These are phyloP conservation scores for Polypterus bichir DNA, from an alignment of 2,113 vertebrate genomes.

Conservation along the genomic window DNA sequence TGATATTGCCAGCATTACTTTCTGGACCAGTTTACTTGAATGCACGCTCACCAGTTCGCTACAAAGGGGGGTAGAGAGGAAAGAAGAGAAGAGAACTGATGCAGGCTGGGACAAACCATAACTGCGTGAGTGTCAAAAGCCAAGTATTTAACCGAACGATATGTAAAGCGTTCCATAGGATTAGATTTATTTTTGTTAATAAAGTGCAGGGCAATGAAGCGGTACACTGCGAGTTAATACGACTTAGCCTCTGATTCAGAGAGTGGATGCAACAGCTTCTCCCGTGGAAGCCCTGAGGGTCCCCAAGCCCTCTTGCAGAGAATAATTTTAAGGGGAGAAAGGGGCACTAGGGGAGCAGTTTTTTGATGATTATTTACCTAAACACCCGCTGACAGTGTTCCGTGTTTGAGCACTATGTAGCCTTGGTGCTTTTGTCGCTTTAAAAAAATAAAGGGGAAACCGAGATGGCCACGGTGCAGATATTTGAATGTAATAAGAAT, in stretches of 20 bases:
- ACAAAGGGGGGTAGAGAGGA: not conserved
- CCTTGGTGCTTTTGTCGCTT: slow-evolving; percentile 23
- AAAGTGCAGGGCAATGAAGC: too few species aligned
- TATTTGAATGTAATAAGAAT: not conserved
- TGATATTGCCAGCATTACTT: slow-evolving; percentile 60
- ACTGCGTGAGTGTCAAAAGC: not conserved
- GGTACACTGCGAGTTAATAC: slow-evolving; percentile 3
- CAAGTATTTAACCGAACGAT: not conserved
- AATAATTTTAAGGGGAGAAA: too few species aligned
- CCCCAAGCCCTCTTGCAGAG: too few species aligned
- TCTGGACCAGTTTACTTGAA: slow-evolving; percentile 45
- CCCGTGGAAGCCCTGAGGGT: slow-evolving; percentile 14
- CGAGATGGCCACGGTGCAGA: slow-evolving; percentile 24
- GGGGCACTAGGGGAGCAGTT: too few species aligned
- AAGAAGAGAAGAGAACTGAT: not conserved
- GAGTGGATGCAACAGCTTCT: slow-evolving; percentile 53
- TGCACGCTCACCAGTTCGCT: too few species aligned
- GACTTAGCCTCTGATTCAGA: slow-evolving; percentile 12
- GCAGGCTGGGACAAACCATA: not conserved
- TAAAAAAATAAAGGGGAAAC: slow-evolving; percentile 21
- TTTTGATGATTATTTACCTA: too few species aligned
- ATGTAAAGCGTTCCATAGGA: not conserved
- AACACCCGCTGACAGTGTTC: too few species aligned
- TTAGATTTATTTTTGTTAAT: too few species aligned
- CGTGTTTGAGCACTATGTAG: slow-evolving; percentile 28